Evolutionary conservation across 2,888 invertebrate genomes (phyloP), one percentile per base, ranked within the genome.

Genomic region (Ceramica pisi): DNA sequence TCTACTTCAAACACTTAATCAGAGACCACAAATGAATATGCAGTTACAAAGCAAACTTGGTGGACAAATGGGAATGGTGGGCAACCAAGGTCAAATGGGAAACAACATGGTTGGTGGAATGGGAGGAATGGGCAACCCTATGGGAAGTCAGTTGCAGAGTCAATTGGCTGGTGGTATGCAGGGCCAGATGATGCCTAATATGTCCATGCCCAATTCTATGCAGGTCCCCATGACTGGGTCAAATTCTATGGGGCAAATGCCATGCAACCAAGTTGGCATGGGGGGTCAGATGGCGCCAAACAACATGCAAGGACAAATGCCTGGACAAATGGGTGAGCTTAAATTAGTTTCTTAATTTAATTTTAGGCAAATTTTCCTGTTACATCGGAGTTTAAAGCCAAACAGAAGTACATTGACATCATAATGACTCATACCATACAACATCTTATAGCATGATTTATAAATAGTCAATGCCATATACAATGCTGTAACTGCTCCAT

Each of bases 1-100:
- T 90, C 91, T 98, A 38, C 94, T 98, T 5, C 98, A 98, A 92
- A 97, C 97, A 0, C 92, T 98, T 50, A 98, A 98, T 86, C 97
- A 97, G 81, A 95, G 97, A 26, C 97, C 90, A 46, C 96, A 96
- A 64, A 95, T 97, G 82, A 96, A 96, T 78, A 97, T 97, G 96
- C 96, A 96, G 81, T 90, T 97, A 78, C 97, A 97, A 78, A 97
- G 96, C 79, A 97, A 97, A 87, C 93, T 97, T 75, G 94, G 94
- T 1, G 96, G 96, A 0, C 93, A 94, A 2, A 95, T 96, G 90
- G 96, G 97, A 51, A 96, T 96, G 93, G 95, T 95, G 23, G 91
- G 95, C 44, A 94, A 96, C 93, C 97, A 97, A 88, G 94, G 95
- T 0, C 96, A 95, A 57, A 97, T 97, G 94, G 95, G 95, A 14